Base-by-base conservation (phyloP, 2,797 vertebrate species). In the Molossus alvarezi region DNA sequence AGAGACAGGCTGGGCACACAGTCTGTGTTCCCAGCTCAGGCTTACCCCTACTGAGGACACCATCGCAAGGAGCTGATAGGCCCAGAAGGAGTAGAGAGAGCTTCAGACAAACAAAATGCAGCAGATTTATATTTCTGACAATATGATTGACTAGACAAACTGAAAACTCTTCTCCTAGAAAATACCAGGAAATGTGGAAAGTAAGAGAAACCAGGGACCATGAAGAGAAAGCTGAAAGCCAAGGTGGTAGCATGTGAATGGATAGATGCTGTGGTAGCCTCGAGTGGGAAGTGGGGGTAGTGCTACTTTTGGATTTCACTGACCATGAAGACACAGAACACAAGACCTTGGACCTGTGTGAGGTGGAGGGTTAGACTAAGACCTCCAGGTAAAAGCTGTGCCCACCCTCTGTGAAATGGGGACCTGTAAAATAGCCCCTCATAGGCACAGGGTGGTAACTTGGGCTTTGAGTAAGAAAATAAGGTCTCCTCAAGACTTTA, bases 401-500 rank as follows among this genome's bases (percentile, higher is more conserved):
- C 20, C 62, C 27, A 5, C 20, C 62, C 27, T 90, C 6, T 0
- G 77, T 77, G 58, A 96, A 94, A 41, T 4, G 25, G 9, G 37
- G 65, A 20, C 29, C 33, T 83, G 10, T 48, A 37, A 65, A 84
- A 88, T 29, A 57, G 53, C n/a, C 64, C 27, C 29, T 73, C 48
- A 2, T 45, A 53, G 69, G 37, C 41, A 69, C 21, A 33, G 41
- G 45, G 9, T 51, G 23, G 55, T 55, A 57, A 53, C 9, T 20
- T 57, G 69, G 10, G 8, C 33, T 83, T 76, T 51, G 57, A 93
- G 58, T 45, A 51, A 93, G 80, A 77, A 88, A 91, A 79, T 48
- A n/a, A 13, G 76, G 48, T 51, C 48, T 25, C 65, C 37, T 27
- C 5, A 37, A 86, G 51, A 57, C 71, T 81, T 91, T 77, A 69